phyloP scores from a whole-genome alignment of 1,140 invertebrate genomes.

The Sminthurides bifidus region DNA sequence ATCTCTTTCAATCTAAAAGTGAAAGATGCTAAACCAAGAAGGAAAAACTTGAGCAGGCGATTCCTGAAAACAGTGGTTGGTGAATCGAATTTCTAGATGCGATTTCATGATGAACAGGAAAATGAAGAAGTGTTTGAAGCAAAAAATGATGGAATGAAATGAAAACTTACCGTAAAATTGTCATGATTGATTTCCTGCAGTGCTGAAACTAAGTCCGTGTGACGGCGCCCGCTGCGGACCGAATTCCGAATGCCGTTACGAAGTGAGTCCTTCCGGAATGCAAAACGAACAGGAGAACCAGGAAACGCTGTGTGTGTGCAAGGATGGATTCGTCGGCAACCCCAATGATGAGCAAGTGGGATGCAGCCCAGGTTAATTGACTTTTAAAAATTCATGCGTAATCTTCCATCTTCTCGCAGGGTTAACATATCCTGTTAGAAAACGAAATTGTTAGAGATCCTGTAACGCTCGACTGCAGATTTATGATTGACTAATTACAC shows the following conservation, averaged over 20 bases:
- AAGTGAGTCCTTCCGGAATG: slow-evolving; percentile 20
- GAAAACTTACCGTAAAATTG: too few relatives aligned
- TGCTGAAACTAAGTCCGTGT: slow-evolving; percentile 20
- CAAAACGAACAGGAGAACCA: slow-evolving; percentile 31
- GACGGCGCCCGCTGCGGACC: slow-evolving; percentile 32
- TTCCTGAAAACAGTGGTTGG: too few relatives aligned
- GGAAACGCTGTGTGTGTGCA: slow-evolving; percentile 35
- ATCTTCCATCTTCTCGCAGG: too few relatives aligned
- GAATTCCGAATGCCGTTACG: slow-evolving; percentile 33
- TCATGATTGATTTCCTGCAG: slow-evolving; percentile 11
- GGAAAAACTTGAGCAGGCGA: too few relatives aligned
- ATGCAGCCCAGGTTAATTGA: background rate
- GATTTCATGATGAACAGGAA: too few relatives aligned
- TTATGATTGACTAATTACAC: slow-evolving; percentile 4
- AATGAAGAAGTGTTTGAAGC: too few relatives aligned
- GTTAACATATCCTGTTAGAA: background rate
- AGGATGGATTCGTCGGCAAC: slow-evolving; percentile 35
- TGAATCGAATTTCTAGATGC: too few relatives aligned
- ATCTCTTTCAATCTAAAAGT: too few relatives aligned
- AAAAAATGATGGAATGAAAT: too few relatives aligned
- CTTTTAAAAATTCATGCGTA: too few relatives aligned
- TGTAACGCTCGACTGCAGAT: background rate
- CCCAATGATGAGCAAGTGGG: slow-evolving; percentile 34
- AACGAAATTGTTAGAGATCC: background rate
- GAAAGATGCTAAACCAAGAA: too few relatives aligned